Evolutionary conservation across 2,888 invertebrate species (phyloP), one percentile per base, ranked within the genome.

Genomic region (Orthonychiurus folsomi): DNA sequence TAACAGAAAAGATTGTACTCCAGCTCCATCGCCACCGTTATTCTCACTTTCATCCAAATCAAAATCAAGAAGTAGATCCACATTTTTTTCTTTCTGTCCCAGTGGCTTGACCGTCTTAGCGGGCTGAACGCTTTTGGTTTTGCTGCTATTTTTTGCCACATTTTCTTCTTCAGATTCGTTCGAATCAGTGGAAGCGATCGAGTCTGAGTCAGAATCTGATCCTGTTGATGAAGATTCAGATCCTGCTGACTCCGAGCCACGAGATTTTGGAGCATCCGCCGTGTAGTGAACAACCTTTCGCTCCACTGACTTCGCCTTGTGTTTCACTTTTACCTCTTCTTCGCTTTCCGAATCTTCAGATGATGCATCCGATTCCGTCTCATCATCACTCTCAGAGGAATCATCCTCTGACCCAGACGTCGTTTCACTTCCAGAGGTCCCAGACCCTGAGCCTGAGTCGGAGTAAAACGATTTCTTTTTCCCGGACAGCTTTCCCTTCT

Each of bases 401-500:
- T 54, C 59, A 25, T 27, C 18, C 18, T 56, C 61, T 12, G 61
- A 61, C n/a, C 62, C 64, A 55, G 63, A 58, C 2, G 63, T 65
- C n/a, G 69, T 63, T 37, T 63, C 68, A 54, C 61, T 62, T 26
- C 54, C 63, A 15, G 62, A 64, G 23, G 63, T 60, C 12, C 61
- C 65, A 37, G 66, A 63, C 20, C 61, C 65, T 50, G 26, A 25
- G 3, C 53, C 58, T 5, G 67, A 66, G 48, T 66, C 64, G 1
- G 85, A 85, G 76, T 86, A 87, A 79, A 85, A 88, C 62, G 80
- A 83, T 77, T 75, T 76, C 63, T 81, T 85, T 75, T 82, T 82
- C 74, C 81, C 81, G 68, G 73, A 79, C 75, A 69, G 67, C 59
- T 73, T 79, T 75, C 68, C 65, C 61, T 73, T 71, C 52, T 69